Conservation (phyloP, 2,888 invertebrate species). For the Eretmocerus hayati region DNA sequence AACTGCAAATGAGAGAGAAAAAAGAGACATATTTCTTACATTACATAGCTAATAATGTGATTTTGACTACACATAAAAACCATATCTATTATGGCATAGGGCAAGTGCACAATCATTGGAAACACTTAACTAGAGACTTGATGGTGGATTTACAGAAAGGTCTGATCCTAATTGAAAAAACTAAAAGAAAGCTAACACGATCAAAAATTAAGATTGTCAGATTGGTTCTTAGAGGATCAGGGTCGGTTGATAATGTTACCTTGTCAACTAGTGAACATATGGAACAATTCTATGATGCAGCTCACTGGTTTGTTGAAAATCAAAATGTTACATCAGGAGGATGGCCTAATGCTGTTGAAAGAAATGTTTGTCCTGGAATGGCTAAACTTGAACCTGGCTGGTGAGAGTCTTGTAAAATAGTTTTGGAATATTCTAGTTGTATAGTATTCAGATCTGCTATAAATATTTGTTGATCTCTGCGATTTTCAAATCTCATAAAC, state of each 20-base stretch:
- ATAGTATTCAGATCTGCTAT: too few species aligned
- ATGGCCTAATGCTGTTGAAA: constrained; percentile 84
- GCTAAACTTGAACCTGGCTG: constrained; percentile 79
- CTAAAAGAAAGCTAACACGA: constrained; percentile 62
- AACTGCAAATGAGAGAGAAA: constrained; percentile 70
- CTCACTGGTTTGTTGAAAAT: constrained; percentile 83
- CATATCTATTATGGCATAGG: constrained; percentile 84
- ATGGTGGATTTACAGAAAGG: constrained; percentile 90
- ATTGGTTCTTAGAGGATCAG: constrained; percentile 64
- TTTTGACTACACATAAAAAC: constrained; percentile 66
- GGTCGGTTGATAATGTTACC: constrained; percentile 70
- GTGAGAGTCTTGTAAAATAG: constrained; percentile 44
- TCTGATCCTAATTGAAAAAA: constrained; percentile 60
- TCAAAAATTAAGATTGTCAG: constrained; percentile 66
- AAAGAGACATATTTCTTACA: constrained; percentile 74
- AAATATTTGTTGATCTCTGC: too few species aligned
- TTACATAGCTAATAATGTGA: constrained; percentile 68
- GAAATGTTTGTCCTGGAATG: constrained; percentile 68
- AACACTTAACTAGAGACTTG: constrained; percentile 76
- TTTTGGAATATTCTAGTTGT: too few species aligned
- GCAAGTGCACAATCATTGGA: constrained; percentile 58
- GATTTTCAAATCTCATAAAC: too few species aligned
- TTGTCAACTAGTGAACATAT: constrained; percentile 79
- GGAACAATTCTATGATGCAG: constrained; percentile 85
- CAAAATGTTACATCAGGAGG: constrained; percentile 84